Evolutionary conservation across 2,888 invertebrate species (phyloP).

Genomic region (Elmis aenea): DNA sequence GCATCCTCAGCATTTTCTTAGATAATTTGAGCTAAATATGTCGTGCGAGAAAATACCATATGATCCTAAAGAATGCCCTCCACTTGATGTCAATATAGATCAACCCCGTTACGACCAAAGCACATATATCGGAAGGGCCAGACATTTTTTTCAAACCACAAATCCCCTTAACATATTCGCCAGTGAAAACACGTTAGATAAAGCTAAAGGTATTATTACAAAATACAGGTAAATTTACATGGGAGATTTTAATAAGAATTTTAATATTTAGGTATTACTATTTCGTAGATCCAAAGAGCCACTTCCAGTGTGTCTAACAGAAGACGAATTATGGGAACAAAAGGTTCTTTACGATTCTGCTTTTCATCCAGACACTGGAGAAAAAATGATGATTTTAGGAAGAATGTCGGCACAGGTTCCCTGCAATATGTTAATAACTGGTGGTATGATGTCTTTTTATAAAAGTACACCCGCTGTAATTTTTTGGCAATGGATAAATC

Average conservation of each 20-base stretch:
- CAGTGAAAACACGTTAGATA: conserved; percentile 63
- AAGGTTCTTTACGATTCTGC: conserved; percentile 98
- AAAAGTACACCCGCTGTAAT: conserved; percentile 85
- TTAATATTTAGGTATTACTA: neutral
- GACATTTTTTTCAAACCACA: conserved; percentile 87
- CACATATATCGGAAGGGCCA: conserved; percentile 83
- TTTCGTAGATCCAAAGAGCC: conserved; percentile 15
- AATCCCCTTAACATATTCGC: conserved; percentile 91
- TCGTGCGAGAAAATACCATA: no score
- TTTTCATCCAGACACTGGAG: conserved; percentile 96
- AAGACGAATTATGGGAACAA: conserved; percentile 82
- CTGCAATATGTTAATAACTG: conserved; percentile 94
- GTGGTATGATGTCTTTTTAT: conserved; percentile 97
- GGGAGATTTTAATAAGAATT: neutral
- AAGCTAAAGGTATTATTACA: conserved; percentile 70
- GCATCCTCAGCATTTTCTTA: no score
- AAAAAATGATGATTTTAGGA: conserved; percentile 89
- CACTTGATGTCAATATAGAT: conserved; percentile 59
- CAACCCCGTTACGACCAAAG: conserved; percentile 89
- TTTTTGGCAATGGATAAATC: conserved; percentile 93
- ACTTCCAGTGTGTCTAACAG: conserved; percentile 47
- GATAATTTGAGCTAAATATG: no score
- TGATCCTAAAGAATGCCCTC: no score
- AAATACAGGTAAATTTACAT: conserved; percentile 84
- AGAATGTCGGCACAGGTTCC: conserved; percentile 99